phyloP scores from a whole-genome alignment of 2,797 vertebrate genomes.

The Leptodactylus fallax region DNA sequence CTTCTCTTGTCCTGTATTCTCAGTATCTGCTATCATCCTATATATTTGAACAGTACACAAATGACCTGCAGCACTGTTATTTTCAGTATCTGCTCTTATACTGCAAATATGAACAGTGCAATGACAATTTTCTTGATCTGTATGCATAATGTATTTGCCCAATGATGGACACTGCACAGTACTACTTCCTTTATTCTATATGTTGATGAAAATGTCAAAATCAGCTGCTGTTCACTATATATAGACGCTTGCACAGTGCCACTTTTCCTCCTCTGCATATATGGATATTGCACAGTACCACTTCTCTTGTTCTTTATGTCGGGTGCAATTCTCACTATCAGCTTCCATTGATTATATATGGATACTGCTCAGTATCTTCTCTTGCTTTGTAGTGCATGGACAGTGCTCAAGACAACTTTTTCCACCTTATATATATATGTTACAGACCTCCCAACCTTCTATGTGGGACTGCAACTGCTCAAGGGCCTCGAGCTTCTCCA shows the following conservation, averaged over 20 bases:
- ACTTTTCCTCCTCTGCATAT: background rate
- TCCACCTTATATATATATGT: background rate
- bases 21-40: background rate
- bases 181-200: background rate
- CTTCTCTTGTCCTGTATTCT: background rate
- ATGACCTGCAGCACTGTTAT: no score
- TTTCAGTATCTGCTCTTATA: no score
- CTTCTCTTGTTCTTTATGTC: background rate
- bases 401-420: background rate
- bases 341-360: background rate
- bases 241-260: background rate
- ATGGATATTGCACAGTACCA: background rate
- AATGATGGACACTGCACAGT: background rate
- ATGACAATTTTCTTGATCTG: background rate
- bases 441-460: conserved; percentile 95
- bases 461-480: conserved; percentile 98
- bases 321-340: background rate
- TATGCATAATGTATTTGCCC: background rate
- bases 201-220: background rate
- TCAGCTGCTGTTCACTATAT: background rate
- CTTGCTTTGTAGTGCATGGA: background rate
- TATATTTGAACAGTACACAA: background rate
- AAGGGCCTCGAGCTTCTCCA: conserved; percentile 98
- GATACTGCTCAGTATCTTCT: background rate
- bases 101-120: no score